These are phyloP conservation scores for Circaetus gallicus DNA, from an alignment of 2,113 vertebrate genomes.

Conservation along the genomic window DNA sequence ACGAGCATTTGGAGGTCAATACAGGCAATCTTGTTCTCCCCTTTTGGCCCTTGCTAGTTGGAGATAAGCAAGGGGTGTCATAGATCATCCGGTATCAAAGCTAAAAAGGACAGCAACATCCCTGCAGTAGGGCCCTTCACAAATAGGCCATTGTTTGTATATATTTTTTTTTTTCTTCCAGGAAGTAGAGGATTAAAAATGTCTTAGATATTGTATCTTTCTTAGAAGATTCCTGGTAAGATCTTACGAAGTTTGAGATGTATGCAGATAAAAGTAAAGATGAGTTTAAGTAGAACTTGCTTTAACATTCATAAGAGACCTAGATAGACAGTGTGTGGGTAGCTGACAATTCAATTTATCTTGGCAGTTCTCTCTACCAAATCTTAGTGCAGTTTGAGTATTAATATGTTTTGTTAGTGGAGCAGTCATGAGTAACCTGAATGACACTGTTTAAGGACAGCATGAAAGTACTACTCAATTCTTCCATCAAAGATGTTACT, in stretches of 20 bases:
- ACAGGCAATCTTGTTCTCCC: not conserved
- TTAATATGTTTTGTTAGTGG: not conserved
- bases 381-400: not conserved
- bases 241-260: not conserved
- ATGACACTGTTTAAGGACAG: not conserved
- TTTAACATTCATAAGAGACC: not conserved
- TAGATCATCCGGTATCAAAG: conserved; percentile 10
- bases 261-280: not conserved
- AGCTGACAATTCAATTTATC: not conserved
- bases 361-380: not conserved
- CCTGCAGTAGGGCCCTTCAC: not conserved
- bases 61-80: conserved; percentile 3
- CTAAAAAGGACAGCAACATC: not conserved
- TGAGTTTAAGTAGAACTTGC: not conserved
- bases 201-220: not conserved
- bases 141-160: not conserved
- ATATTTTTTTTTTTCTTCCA: not conserved
- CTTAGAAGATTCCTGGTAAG: not conserved
- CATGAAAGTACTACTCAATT: not conserved
- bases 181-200: not conserved
- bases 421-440: not conserved
- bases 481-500: not conserved
- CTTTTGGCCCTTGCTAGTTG: not conserved
- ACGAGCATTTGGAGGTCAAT: not conserved
- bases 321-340: not conserved